These are phyloP conservation scores for Pogonus chalceus DNA, from an alignment of 1,140 invertebrate species.

Conservation along the genomic window DNA sequence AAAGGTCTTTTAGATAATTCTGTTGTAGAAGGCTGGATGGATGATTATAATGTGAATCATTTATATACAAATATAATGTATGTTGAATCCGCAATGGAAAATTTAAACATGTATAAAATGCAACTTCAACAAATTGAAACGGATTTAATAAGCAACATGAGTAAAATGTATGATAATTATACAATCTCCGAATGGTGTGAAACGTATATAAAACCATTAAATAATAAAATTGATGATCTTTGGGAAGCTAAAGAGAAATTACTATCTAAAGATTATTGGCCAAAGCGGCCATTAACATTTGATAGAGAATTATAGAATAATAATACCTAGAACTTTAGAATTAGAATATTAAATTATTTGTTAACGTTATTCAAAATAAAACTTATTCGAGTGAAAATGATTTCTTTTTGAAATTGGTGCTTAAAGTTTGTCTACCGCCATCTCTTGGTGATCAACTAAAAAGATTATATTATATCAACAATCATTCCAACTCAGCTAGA, in stretches of 20 bases:
- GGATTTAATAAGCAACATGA: constrained; percentile 52
- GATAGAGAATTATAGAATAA: not conserved
- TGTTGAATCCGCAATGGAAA: constrained; percentile 54
- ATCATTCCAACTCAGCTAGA: not conserved
- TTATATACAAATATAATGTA: constrained; percentile 64
- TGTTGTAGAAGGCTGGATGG: constrained; percentile 50
- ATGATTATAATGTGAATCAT: constrained; percentile 67
- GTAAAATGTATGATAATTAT: constrained; percentile 59
- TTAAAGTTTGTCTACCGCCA: not conserved
- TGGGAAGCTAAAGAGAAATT: constrained; percentile 35
- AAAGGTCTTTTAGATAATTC: not conserved
- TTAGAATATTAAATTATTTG: not conserved
- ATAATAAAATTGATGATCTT: constrained; percentile 29
- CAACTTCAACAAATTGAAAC: constrained; percentile 45
- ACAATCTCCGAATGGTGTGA: constrained; percentile 70
- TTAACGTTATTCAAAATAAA: not conserved
- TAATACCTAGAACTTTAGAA: not conserved
- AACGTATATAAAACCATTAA: constrained; percentile 39
- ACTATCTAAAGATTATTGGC: constrained; percentile 31
- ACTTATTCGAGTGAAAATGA: too few relatives aligned
- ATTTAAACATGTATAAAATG: constrained; percentile 51
- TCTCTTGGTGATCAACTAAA: too few relatives aligned
- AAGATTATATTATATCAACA: not conserved
- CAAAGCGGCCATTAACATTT: constrained; percentile 24
- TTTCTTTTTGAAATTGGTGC: not conserved